Conservation (phyloP, 2,888 invertebrate species). For the Ectobius pallidus region DNA sequence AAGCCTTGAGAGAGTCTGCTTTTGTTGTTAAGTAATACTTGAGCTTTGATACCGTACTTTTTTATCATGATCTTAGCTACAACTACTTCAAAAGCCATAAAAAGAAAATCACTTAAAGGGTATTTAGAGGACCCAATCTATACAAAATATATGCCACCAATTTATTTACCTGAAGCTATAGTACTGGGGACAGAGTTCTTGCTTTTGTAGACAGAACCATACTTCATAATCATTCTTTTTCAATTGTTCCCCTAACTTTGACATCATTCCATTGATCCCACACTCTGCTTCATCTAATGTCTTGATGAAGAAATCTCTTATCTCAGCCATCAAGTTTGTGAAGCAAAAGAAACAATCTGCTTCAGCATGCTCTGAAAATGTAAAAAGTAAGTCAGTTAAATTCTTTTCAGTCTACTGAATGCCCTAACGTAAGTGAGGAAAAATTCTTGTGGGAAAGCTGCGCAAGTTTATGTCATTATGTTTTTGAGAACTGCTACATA, state of each 20-base stretch:
- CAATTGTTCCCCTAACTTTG: conserved; percentile 75
- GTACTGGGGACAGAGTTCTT: conserved; percentile 93
- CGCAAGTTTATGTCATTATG: conserved; percentile 10
- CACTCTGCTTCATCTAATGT: conserved; percentile 91
- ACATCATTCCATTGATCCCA: conserved; percentile 93
- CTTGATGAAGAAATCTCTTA: conserved; percentile 96
- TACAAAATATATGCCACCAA: too few species aligned
- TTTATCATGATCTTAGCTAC: too few species aligned
- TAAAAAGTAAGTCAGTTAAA: too few species aligned
- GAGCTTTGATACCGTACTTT: too few species aligned
- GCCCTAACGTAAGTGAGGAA: too few species aligned
- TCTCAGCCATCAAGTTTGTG: conserved; percentile 97
- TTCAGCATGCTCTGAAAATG: conserved; percentile 85
- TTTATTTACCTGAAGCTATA: conserved; percentile 81
- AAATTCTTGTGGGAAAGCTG: too few species aligned
- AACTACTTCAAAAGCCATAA: too few species aligned
- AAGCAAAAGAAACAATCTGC: conserved; percentile 99
- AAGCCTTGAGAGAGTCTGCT: too few species aligned
- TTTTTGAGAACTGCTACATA: background rate
- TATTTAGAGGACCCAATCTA: too few species aligned
- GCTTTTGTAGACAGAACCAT: conserved; percentile 76
- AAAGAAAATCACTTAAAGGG: too few species aligned
- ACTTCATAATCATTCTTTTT: conserved; percentile 78
- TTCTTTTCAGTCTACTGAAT: too few species aligned
- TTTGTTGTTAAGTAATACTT: too few species aligned